Base-by-base conservation (phyloP, 2,113 vertebrate genomes). In the Suricata suricatta region DNA sequence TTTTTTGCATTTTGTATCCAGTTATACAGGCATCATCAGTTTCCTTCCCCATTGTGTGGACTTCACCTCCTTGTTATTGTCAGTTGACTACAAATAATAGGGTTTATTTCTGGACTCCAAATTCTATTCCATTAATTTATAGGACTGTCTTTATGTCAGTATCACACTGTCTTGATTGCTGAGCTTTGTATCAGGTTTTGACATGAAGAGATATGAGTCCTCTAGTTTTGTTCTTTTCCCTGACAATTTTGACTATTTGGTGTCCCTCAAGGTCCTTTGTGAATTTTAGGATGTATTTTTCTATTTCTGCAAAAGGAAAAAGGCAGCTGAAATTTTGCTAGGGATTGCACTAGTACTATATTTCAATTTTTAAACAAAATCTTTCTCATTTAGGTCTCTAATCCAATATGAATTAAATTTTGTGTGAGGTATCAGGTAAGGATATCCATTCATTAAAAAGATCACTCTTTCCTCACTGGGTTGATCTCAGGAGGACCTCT, bases 201-300 rank as follows among this genome's bases (percentile, higher is more conserved):
- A 95, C 85, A 72, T 80, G 50, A 68, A 89, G 25, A 92, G 41
- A 1, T 81, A 6, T 14, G 52, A 89, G 41, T 88, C 77, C 79
- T 95, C 52, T n/a, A 52, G 8, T 85, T 92, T 89, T 85, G 14
- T 94, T 92, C 41, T 86, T 92, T 88, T 89, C 69, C 33, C 69
- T 76, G 68, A 76, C 16, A 74, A 41, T 80, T 82, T 74, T 94
- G 60, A 76, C 44, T 79, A 12, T 35, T 95, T n/a, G 1, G 47
- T n/a, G 10, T 86, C 33, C 64, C 66, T 69, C 76, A 71, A 85
- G 38, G 69, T 60, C 64, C 64, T 84, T 0, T 81, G 19, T 81
- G 83, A 74, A 81, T 66, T 90, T 93, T 57, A 63, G 27, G 31
- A 9, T 89, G 14, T 57, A 38, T 80, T 84, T 96, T 64, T 79